A percentile compares a stretch with the other conserved stretches of the same genome.
Conservation (phyloP, 2,113 vertebrate genomes). For the Daubentonia madagascariensis region DNA sequence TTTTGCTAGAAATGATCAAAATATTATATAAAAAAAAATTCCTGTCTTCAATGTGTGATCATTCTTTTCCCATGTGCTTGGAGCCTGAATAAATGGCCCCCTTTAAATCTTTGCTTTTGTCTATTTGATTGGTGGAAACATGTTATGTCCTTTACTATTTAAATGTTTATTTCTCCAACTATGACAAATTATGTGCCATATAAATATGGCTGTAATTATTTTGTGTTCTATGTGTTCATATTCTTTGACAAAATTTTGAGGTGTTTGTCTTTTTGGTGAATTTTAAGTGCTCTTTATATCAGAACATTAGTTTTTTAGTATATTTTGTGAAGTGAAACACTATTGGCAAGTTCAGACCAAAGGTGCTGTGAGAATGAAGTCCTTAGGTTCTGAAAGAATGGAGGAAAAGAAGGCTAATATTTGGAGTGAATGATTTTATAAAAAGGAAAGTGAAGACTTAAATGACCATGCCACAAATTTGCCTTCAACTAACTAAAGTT, state of each 20-base stretch:
- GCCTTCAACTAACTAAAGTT: neutral
- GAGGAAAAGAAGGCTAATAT: neutral
- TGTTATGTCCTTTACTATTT: neutral
- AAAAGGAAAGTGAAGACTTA: neutral
- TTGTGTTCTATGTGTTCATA: neutral
- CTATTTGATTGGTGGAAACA: neutral
- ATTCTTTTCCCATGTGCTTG: neutral
- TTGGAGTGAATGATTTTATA: neutral
- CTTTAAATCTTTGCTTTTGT: neutral
- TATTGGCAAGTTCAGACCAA: neutral
- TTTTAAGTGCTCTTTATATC: neutral
- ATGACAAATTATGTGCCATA: neutral
- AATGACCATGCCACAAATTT: neutral
- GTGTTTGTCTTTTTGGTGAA: neutral
- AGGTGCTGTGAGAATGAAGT: neutral
- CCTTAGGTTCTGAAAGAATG: neutral
- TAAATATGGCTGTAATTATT: neutral
- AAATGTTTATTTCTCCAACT: neutral
- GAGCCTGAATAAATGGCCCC: neutral
- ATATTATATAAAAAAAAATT: neutral
- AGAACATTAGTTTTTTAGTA: neutral
- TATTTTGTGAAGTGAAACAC: neutral
- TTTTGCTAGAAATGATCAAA: neutral
- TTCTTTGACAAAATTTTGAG: neutral
- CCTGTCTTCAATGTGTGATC: neutral